Percentiles rank a stretch among this genome's conserved stretches.
Conservation (phyloP, 2,888 invertebrate species). For the Hirtodrosophila alboralis region DNA sequence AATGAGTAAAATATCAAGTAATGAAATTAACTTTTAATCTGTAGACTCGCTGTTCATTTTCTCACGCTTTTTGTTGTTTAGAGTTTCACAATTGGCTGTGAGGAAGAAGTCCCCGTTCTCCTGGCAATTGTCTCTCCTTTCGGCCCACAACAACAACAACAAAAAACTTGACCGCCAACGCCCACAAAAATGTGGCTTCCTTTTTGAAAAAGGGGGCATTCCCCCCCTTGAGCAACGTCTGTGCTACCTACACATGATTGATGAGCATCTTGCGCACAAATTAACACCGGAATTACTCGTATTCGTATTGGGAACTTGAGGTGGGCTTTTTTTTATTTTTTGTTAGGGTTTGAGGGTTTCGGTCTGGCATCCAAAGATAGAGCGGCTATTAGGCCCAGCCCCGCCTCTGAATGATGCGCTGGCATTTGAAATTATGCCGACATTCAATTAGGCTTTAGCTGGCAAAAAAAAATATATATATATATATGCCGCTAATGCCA, state of each 20-base stretch:
- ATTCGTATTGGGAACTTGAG: conserved; percentile 39
- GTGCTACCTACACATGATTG: conserved; percentile 71
- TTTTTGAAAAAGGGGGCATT: no score
- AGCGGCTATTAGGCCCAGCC: conserved; percentile 53
- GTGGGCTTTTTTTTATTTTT: no score
- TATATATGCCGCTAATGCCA: conserved; percentile 62
- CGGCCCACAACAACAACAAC: conserved; percentile 39
- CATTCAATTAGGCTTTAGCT: conserved; percentile 70
- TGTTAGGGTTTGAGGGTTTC: neutral
- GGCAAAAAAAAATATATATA: conserved; percentile 49
- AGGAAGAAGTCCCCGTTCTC: conserved; percentile 11
- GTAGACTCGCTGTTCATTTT: no score
- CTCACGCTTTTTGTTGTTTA: conserved; percentile 37
- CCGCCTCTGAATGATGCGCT: conserved; percentile 57
- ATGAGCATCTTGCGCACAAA: conserved; percentile 75
- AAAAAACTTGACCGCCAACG: conserved; percentile 67
- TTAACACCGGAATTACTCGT: conserved; percentile 82
- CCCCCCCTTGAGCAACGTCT: conserved; percentile 29
- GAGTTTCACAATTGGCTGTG: conserved; percentile 43
- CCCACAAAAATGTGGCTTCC: conserved; percentile 62
- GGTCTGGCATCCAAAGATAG: conserved; percentile 8
- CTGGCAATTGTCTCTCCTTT: conserved; percentile 65
- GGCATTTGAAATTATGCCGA: conserved; percentile 72
- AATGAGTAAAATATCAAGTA: no score
- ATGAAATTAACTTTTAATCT: no score